Percentiles rank a stretch among this genome's conserved stretches.
These are phyloP conservation scores for Telmatherina bonti DNA, from an alignment of 2,797 vertebrate species.

Conservation along the genomic window DNA sequence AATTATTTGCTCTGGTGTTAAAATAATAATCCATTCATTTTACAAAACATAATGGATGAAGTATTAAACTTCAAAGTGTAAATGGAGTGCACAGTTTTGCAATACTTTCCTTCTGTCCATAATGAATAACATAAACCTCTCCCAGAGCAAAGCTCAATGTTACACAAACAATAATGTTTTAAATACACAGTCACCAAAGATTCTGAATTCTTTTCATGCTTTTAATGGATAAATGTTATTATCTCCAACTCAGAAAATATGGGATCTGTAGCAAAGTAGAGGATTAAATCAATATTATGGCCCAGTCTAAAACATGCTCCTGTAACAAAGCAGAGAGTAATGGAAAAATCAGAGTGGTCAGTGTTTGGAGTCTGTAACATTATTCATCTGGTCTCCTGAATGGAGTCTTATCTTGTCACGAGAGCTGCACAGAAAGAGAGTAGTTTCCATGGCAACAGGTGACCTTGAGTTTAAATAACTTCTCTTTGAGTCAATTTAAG, in stretches of 20 bases:
- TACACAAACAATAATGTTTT: constrained; percentile 21
- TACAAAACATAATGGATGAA: too few relatives aligned
- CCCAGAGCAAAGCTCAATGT: constrained; percentile 21
- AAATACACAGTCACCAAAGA: constrained; percentile 34
- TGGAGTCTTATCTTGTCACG: constrained; percentile 70
- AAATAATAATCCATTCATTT: too few relatives aligned
- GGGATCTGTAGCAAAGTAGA: constrained; percentile 45
- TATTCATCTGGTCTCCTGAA: constrained; percentile 63
- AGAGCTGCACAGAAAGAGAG: constrained; percentile 59
- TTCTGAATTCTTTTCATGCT: constrained; percentile 36
- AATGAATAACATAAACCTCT: constrained; percentile 26
- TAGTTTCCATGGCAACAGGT: constrained; percentile 76
- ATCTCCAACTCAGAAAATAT: constrained; percentile 62
- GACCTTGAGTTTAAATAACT: constrained; percentile 64
- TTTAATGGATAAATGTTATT: constrained; percentile 55
- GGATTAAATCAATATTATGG: constrained; percentile 73
- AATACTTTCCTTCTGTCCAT: too few relatives aligned
- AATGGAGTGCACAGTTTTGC: too few relatives aligned
- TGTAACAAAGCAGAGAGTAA: constrained; percentile 73
- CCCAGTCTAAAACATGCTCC: constrained; percentile 61
- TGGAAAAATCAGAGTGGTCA: constrained; percentile 72
- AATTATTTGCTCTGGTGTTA: too few relatives aligned
- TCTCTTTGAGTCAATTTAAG: constrained; percentile 16
- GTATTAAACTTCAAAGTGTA: too few relatives aligned
- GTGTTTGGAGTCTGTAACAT: constrained; percentile 65